Percentiles rank a stretch among this genome's conserved stretches.
Conservation (phyloP, 2,888 invertebrate genomes). For the Tinea pellionella region DNA sequence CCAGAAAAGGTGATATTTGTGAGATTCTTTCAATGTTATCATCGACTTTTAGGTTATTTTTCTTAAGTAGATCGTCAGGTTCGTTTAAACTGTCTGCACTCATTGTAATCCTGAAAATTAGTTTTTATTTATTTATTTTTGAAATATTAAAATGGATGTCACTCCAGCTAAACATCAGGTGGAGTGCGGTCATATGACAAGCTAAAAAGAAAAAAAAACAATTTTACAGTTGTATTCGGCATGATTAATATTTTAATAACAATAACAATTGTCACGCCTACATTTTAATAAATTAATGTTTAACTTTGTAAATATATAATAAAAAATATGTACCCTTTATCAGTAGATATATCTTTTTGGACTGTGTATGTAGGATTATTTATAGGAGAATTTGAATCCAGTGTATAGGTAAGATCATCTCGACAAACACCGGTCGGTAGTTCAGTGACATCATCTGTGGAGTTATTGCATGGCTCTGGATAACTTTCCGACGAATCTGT, state of each 20-base stretch:
- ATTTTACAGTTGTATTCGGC: too few relatives aligned
- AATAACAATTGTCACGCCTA: too few relatives aligned
- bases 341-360: slow-evolving; percentile 36
- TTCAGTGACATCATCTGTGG: slow-evolving; percentile 50
- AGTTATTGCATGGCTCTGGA: slow-evolving; percentile 58
- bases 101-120: slow-evolving; percentile 49
- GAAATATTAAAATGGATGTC: too few relatives aligned
- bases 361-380: slow-evolving; percentile 38
- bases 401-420: slow-evolving; percentile 36
- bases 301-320: too few relatives aligned
- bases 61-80: slow-evolving; percentile 28
- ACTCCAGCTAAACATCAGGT: too few relatives aligned
- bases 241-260: too few relatives aligned
- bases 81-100: slow-evolving; percentile 60
- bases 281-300: too few relatives aligned
- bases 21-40: slow-evolving; percentile 47
- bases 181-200: too few relatives aligned
- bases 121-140: not conserved
- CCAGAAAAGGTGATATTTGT: slow-evolving; percentile 54
- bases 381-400: slow-evolving; percentile 24
- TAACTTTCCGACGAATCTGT: slow-evolving; percentile 59
- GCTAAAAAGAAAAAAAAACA: too few relatives aligned
- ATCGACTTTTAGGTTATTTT: slow-evolving; percentile 32
- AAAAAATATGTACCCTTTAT: slow-evolving; percentile 48
- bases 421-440: slow-evolving; percentile 22